Conservation (phyloP, 2,113 vertebrate genomes). For the Stigmatopora nigra region DNA sequence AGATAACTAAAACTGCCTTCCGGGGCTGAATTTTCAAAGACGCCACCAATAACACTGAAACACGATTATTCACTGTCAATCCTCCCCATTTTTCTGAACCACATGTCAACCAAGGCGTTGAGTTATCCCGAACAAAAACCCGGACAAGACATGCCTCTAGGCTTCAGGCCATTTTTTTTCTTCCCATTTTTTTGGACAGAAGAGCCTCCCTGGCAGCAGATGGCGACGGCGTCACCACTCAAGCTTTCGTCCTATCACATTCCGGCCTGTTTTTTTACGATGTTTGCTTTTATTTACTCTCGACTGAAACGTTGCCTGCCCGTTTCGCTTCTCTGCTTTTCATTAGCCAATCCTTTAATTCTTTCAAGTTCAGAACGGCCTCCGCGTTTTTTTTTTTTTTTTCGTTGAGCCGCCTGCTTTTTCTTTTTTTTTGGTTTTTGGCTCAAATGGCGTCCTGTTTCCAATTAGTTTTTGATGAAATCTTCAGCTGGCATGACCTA, state of each 20-base stretch:
- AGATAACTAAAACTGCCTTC: too few species aligned
- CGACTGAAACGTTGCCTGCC: conserved; percentile 45
- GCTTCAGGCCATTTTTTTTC: too few species aligned
- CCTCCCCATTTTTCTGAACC: too few species aligned
- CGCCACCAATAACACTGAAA: too few species aligned
- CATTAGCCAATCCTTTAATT: conserved; percentile 63
- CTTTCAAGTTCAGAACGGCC: conserved; percentile 53
- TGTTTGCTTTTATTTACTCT: conserved; percentile 54
- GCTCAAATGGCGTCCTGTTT: conserved; percentile 48
- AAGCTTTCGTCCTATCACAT: conserved; percentile 4
- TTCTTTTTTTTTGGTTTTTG: conserved; percentile 9
- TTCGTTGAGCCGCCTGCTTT: conserved; percentile 11
- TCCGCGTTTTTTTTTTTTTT: conserved; percentile 23
- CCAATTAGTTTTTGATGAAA: conserved; percentile 49
- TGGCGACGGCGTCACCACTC: conserved; percentile 44
- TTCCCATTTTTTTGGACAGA: too few species aligned
- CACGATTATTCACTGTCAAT: too few species aligned
- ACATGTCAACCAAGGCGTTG: too few species aligned
- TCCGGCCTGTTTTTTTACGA: conserved; percentile 31
- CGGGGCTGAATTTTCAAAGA: too few species aligned
- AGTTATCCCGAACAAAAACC: too few species aligned
- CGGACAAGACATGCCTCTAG: too few species aligned
- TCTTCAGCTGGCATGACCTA: conserved; percentile 40
- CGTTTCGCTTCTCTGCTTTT: conserved; percentile 55
- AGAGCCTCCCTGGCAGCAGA: conserved; percentile 55